Evolutionary conservation across 2,797 vertebrate genomes (phyloP).

Genomic region (Picus viridis): DNA sequence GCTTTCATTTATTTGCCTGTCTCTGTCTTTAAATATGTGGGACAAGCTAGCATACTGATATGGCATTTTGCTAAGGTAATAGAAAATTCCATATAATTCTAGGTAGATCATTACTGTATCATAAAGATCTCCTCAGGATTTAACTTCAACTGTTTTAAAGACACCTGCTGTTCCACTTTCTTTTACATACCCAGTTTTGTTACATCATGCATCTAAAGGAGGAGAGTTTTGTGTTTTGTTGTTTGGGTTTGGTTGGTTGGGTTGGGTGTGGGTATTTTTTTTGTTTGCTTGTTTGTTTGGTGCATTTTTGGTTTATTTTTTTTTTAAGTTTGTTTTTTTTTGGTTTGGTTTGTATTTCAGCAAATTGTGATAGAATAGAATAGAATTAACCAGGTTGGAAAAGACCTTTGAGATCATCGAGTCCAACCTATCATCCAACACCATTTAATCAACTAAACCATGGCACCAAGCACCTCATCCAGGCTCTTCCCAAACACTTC

Average conservation of each 20-base stretch:
- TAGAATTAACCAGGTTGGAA: no score
- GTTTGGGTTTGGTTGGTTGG: no score
- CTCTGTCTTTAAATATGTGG: constrained; percentile 23
- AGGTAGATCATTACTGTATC: neutral
- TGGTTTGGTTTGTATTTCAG: neutral
- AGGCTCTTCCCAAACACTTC: no score
- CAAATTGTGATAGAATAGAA: neutral
- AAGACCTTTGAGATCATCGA: no score
- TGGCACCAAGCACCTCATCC: no score
- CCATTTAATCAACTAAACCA: no score
- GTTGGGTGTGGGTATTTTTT: neutral
- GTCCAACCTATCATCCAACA: no score
- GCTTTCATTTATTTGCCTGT: constrained; percentile 48
- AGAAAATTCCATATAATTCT: neutral
- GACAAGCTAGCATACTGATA: neutral
- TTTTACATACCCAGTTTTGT: neutral
- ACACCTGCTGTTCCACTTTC: neutral
- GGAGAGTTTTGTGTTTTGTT: accelerated
- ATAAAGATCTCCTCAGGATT: neutral
- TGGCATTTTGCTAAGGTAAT: neutral
- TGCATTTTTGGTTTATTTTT: neutral
- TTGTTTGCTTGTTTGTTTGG: no score
- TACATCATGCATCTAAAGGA: neutral
- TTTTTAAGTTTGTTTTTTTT: no score
- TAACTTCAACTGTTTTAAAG: neutral